Conservation (phyloP, 2,888 invertebrate species). For the Syrista parreyssii region DNA sequence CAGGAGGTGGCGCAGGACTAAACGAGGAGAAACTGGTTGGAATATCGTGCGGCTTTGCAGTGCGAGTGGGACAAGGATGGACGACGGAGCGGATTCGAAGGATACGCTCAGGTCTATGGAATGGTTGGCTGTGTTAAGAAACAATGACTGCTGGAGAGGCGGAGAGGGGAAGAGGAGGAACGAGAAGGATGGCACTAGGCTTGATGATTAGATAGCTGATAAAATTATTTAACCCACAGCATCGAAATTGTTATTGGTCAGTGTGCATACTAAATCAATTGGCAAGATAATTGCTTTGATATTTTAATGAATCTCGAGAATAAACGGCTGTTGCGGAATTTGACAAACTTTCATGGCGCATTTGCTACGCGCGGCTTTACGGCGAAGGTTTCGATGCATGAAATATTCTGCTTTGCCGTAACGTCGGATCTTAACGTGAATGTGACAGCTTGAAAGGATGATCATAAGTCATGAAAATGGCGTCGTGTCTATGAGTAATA, state of each 20-base stretch:
- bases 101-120: constrained; percentile 24
- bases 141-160: neutral
- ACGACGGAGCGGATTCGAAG: constrained; percentile 9
- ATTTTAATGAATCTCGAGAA: too few relatives aligned
- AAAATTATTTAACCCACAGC: neutral
- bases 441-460: neutral
- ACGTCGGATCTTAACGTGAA: neutral
- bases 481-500: constrained; percentile 11
- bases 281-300: neutral
- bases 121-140: constrained; percentile 25
- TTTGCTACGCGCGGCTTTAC: neutral
- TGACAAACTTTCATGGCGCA: neutral
- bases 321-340: neutral
- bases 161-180: neutral
- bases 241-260: neutral
- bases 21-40: constrained; percentile 28
- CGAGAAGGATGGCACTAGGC: neutral
- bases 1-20: constrained; percentile 63
- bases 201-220: neutral
- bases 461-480: neutral
- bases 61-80: constrained; percentile 29
- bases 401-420: neutral
- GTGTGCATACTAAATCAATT: neutral
- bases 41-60: constrained; percentile 32
- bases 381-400: neutral